phyloP scores from a whole-genome alignment of 2,888 invertebrate species.

The Andrena haemorrhoa region DNA sequence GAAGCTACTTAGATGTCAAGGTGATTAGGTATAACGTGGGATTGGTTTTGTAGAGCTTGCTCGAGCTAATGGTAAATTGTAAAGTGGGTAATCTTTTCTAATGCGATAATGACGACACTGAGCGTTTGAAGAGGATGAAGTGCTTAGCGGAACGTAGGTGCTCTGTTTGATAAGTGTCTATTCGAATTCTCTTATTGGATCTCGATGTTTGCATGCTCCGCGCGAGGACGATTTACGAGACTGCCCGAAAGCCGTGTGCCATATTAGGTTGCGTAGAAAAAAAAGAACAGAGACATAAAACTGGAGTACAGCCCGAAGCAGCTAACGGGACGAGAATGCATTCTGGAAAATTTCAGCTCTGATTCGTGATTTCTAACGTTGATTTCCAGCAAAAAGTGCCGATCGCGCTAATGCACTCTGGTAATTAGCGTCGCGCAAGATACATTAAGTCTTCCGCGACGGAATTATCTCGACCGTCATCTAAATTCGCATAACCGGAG shows the following conservation, averaged over 20 bases:
- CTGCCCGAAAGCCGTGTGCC: no score
- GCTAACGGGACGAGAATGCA: background rate
- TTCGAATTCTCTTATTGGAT: constrained; percentile 7
- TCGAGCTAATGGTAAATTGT: background rate
- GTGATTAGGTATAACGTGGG: no score
- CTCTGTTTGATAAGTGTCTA: constrained; percentile 19
- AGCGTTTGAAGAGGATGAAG: constrained; percentile 12
- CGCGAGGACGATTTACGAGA: background rate
- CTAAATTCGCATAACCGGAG: constrained; percentile 38
- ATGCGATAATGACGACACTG: constrained; percentile 7
- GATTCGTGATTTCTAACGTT: constrained; percentile 9
- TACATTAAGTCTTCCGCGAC: constrained; percentile 30
- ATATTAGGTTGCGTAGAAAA: background rate
- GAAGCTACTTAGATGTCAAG: no score
- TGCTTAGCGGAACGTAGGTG: constrained; percentile 25
- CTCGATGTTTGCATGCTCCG: background rate
- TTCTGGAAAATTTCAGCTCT: background rate
- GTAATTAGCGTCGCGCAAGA: constrained; percentile 37
- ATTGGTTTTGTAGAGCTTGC: background rate
- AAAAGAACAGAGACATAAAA: background rate
- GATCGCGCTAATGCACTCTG: constrained; percentile 12
- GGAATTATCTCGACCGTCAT: constrained; percentile 43
- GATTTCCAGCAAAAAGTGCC: background rate
- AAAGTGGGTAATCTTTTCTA: constrained; percentile 6
- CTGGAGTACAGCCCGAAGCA: background rate